Conservation (phyloP, 2,797 vertebrate species). For the Myotis vivesi region DNA sequence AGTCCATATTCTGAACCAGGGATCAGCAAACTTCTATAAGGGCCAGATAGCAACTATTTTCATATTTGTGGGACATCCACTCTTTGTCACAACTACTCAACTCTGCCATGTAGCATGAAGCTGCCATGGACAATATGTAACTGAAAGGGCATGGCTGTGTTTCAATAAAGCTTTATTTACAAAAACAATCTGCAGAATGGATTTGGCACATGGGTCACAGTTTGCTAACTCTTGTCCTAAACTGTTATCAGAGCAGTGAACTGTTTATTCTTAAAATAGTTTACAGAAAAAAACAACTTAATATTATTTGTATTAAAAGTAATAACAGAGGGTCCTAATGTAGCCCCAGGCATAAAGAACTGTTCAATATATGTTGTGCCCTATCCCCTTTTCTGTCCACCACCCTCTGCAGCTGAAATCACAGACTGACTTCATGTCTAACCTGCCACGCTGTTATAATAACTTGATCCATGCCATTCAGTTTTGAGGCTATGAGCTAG, state of each 20-base stretch:
- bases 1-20: not conserved
- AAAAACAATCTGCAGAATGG: not conserved
- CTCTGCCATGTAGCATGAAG: not conserved
- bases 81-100: not conserved
- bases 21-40: not conserved
- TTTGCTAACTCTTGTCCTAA: not conserved
- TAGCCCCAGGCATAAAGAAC: not conserved
- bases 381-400: not conserved
- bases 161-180: conserved; percentile 40
- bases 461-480: not conserved
- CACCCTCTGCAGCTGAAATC: conserved; percentile 11
- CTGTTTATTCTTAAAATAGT: conserved; percentile 5
- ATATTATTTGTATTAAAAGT: not conserved
- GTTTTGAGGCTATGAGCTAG: conserved; percentile 42
- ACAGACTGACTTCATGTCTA: not conserved
- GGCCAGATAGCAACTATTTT: not conserved
- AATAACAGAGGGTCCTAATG: not conserved
- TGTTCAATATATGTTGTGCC: not conserved
- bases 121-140: not conserved
- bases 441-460: conserved; percentile 29
- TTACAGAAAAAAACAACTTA: not conserved
- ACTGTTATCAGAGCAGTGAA: not conserved
- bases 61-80: not conserved
- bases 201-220: not conserved
- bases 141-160: not conserved